Percentiles rank a stretch among this genome's conserved stretches.
Evolutionary conservation across 2,888 invertebrate genomes (phyloP).

Genomic region (Silvanus unidentatus): DNA sequence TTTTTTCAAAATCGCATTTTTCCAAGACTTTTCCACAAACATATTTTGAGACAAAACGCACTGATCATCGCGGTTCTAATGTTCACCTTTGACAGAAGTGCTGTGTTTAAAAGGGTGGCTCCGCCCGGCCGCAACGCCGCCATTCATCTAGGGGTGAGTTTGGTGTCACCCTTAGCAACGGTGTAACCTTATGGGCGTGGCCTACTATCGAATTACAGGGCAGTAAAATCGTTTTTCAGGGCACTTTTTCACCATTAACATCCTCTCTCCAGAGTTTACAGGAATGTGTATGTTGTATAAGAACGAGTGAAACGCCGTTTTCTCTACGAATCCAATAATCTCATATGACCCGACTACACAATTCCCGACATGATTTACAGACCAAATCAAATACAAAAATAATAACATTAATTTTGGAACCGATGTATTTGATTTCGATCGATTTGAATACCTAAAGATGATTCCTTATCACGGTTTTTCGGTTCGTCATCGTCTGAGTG

Average conservation of each 20-base stretch:
- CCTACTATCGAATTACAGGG: constrained; percentile 33
- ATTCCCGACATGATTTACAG: constrained; percentile 37
- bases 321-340: constrained; percentile 43
- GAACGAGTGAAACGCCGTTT: background rate
- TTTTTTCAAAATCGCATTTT: no score
- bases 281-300: background rate
- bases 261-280: constrained; percentile 11
- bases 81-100: no score
- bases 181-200: constrained; percentile 38
- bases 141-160: constrained; percentile 32
- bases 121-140: constrained; percentile 31
- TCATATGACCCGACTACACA: constrained; percentile 42
- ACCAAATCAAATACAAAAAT: constrained; percentile 40
- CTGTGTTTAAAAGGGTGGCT: constrained; percentile 18
- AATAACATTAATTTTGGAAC: constrained; percentile 27
- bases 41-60: no score
- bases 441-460: no score
- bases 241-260: constrained; percentile 11
- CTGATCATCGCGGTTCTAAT: no score
- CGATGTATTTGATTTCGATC: no score
- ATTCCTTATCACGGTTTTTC: no score
- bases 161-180: constrained; percentile 37
- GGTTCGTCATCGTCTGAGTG: no score
- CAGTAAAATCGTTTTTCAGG: no score
- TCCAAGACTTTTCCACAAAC: no score